A percentile compares a stretch with the other conserved stretches of the same genome.
Evolutionary conservation across 2,888 invertebrate species (phyloP).

Genomic region (Troides aeacus): DNA sequence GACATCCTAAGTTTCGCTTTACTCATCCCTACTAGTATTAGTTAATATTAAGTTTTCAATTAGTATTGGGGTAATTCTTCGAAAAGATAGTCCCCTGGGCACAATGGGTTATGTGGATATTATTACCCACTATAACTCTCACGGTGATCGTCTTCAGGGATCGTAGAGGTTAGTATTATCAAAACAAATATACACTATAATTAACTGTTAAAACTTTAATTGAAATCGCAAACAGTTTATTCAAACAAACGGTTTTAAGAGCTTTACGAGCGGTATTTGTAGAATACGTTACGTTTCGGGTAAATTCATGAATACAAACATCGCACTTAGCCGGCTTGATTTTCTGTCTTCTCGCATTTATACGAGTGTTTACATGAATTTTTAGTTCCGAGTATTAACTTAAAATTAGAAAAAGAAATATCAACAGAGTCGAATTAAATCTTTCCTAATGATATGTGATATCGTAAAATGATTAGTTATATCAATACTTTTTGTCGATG

Average conservation of each 20-base stretch:
- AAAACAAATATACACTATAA: not conserved
- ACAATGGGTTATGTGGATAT: too few species aligned
- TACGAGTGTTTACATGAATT: constrained; percentile 6
- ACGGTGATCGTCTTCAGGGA: too few species aligned
- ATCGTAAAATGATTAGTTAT: too few species aligned
- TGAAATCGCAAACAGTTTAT: constrained; percentile 19
- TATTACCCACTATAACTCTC: too few species aligned
- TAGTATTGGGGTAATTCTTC: too few species aligned
- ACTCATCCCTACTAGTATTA: too few species aligned
- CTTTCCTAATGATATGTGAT: too few species aligned
- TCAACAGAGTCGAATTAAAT: not conserved
- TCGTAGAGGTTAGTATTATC: too few species aligned
- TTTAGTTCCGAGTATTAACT: not conserved
- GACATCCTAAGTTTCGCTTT: not conserved
- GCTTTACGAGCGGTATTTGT: constrained; percentile 23
- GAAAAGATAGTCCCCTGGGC: too few species aligned
- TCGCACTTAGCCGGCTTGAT: constrained; percentile 14
- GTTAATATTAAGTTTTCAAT: too few species aligned
- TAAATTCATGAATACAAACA: constrained; percentile 28
- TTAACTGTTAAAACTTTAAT: constrained; percentile 7
- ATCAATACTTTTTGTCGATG: too few species aligned
- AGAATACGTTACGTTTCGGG: constrained; percentile 14
- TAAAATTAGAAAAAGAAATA: not conserved
- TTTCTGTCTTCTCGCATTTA: not conserved
- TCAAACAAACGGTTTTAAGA: constrained; percentile 19